Evolutionary conservation across 1,140 invertebrate genomes (phyloP), one percentile per base, ranked within the genome.

Genomic region (Armadillidium nasatum): DNA sequence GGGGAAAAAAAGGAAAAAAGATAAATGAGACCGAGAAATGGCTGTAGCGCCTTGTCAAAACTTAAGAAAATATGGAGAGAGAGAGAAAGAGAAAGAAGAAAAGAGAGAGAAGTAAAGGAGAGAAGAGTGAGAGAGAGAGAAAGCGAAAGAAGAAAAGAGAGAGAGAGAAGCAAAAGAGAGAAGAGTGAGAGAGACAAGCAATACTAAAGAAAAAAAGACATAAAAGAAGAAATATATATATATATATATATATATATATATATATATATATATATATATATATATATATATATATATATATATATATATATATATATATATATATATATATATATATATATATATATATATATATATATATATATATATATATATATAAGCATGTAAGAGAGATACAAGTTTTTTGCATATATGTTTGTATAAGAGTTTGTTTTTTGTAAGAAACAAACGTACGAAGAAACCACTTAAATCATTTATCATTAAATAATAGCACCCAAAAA

Each of bases 191-290:
- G 50, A 60, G 50, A 19, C 1, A 19, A 19, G 33, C 1, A 33
- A 33, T 1, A 33, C 2, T 3, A 33, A 6, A 33, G 33, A 33
- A 6, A 33, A 33, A 33, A 33, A 33, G 6, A 33, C 33, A 33
- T n/a, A 33, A 33, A 6, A 33, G 6, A 33, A 33, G 33, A 33
- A 33, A 33, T 60, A 60, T 60, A 21, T 50, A 46, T 19, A 73
- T 50, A 54, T 50, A 73, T 50, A 73, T 50, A 73, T 50, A 73
- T 22, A 73, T 50, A 73, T 50, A 73, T 50, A 73, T 50, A 73
- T 67, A 54, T n/a, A 15, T 22, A 43, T 67, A 33, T 19, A 54
- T 33, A 19, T 45, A 74, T 10, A 74, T 21, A 44, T 11, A 43
- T 44, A 19, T 33, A 33, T 33, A 33, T 33, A 33, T 33, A 33